Percentiles rank a stretch among this genome's conserved stretches.
phyloP scores from a whole-genome alignment of 1,140 invertebrate species.

The Hylaeus volcanicus region DNA sequence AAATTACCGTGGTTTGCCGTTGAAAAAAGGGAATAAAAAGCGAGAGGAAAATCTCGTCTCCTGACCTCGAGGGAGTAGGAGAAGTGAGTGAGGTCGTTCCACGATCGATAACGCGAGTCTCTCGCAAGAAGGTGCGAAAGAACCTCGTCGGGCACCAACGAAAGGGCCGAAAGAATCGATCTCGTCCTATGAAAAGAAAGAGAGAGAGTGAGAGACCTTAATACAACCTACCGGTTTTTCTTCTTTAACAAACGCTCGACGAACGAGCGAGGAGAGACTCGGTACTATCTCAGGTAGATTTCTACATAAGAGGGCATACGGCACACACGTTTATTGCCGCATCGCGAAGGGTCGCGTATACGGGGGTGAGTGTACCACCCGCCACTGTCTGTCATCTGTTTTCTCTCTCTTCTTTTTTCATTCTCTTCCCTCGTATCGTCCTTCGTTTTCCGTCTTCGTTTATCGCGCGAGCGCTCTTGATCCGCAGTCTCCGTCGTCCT shows the following conservation, averaged over 20 bases:
- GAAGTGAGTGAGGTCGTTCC: conserved; percentile 63
- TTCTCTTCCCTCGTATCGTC: conserved; percentile 44
- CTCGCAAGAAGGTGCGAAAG: conserved; percentile 62
- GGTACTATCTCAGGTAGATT: conserved; percentile 46
- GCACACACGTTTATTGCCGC: conserved; percentile 30
- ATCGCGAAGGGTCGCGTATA: conserved; percentile 27
- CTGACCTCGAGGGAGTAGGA: conserved; percentile 65
- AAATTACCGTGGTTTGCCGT: conserved; percentile 16
- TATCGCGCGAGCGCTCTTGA: conserved; percentile 11
- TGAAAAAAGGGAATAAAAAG: conserved; percentile 2
- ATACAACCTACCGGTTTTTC: conserved; percentile 23
- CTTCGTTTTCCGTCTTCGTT: conserved; percentile 39
- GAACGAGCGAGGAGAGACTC: background rate
- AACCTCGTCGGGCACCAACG: conserved; percentile 42
- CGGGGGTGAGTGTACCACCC: conserved; percentile 46
- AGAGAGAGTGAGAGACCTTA: conserved; percentile 40
- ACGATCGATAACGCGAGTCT: conserved; percentile 66
- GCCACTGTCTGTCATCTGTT: conserved; percentile 20
- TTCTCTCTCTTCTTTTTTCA: conserved; percentile 29
- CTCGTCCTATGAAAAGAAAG: conserved; percentile 58
- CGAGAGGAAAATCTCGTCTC: conserved; percentile 58
- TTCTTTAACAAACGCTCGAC: conserved; percentile 10
- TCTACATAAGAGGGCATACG: conserved; percentile 29
- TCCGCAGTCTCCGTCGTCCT: conserved; percentile 12
- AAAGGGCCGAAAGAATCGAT: conserved; percentile 65